phyloP scores from a whole-genome alignment of 2,888 invertebrate genomes.

The Rhagium mordax region DNA sequence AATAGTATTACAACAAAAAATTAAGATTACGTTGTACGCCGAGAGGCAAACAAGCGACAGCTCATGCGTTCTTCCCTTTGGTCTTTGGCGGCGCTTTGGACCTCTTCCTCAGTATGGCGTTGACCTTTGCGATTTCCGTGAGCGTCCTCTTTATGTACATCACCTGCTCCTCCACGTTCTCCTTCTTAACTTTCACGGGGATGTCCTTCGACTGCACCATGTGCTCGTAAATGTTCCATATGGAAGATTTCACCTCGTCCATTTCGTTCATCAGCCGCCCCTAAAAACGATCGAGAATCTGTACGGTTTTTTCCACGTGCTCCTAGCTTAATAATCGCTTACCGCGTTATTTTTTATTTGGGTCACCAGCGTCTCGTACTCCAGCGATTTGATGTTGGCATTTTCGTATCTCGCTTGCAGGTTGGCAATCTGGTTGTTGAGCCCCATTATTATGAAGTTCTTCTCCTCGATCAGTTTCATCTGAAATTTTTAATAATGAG shows the following conservation, averaged over 20 bases:
- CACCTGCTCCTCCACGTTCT: constrained; percentile 76
- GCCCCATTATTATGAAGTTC: constrained; percentile 75
- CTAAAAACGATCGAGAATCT: constrained; percentile 24
- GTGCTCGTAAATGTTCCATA: constrained; percentile 77
- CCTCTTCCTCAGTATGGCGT: constrained; percentile 41
- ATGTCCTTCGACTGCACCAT: constrained; percentile 74
- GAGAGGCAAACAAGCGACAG: too few species aligned
- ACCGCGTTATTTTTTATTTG: constrained; percentile 75
- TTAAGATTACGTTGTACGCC: too few species aligned
- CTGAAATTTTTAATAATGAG: constrained; percentile 50
- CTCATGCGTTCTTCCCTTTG: background rate
- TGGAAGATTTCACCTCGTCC: constrained; percentile 74
- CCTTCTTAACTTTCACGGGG: constrained; percentile 65
- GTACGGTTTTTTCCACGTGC: background rate
- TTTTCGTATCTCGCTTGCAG: constrained; percentile 76
- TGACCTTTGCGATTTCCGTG: constrained; percentile 67
- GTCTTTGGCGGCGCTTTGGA: constrained; percentile 20
- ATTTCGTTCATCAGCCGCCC: constrained; percentile 53
- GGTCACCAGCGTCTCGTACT: constrained; percentile 76
- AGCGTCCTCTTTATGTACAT: constrained; percentile 76
- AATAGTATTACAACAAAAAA: too few species aligned
- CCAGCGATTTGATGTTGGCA: constrained; percentile 74
- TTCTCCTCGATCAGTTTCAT: constrained; percentile 75
- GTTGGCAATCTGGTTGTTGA: constrained; percentile 76
- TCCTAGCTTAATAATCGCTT: constrained; percentile 49